Evolutionary conservation across 1,140 invertebrate species (phyloP).

Genomic region (Nixonia krombeini): DNA sequence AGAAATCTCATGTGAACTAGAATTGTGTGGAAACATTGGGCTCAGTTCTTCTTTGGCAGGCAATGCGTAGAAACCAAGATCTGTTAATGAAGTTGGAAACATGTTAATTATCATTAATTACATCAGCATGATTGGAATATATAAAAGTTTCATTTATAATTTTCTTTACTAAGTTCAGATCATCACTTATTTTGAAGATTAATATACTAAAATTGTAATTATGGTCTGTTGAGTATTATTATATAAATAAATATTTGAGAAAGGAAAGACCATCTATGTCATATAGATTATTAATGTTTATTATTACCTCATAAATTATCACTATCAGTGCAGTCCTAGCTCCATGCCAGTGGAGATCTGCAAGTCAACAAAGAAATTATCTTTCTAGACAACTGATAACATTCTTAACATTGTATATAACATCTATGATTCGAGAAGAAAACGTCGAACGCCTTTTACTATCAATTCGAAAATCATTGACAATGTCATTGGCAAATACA

Average conservation of each 20-base stretch:
- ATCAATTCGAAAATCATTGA: background rate
- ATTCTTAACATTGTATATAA: background rate
- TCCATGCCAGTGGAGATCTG: slow-evolving; percentile 72
- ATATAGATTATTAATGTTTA: slow-evolving; percentile 5
- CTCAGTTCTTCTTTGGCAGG: slow-evolving; percentile 77
- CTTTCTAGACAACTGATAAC: background rate
- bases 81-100: slow-evolving; percentile 52
- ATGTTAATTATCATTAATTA: slow-evolving; percentile 44
- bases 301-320: slow-evolving; percentile 67
- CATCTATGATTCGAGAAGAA: slow-evolving; percentile 6
- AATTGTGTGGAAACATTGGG: slow-evolving; percentile 76
- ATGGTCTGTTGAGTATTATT: no score
- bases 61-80: slow-evolving; percentile 76
- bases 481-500: no score
- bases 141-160: no score
- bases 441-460: background rate
- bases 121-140: no score
- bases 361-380: slow-evolving; percentile 34
- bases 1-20: slow-evolving; percentile 77
- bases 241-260: no score
- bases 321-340: slow-evolving; percentile 72
- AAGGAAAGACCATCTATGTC: no score
- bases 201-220: no score
- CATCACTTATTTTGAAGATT: no score
- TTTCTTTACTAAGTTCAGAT: no score